Evolutionary conservation across 1,140 invertebrate genomes (phyloP).

Genomic region (Triops cancriformis): DNA sequence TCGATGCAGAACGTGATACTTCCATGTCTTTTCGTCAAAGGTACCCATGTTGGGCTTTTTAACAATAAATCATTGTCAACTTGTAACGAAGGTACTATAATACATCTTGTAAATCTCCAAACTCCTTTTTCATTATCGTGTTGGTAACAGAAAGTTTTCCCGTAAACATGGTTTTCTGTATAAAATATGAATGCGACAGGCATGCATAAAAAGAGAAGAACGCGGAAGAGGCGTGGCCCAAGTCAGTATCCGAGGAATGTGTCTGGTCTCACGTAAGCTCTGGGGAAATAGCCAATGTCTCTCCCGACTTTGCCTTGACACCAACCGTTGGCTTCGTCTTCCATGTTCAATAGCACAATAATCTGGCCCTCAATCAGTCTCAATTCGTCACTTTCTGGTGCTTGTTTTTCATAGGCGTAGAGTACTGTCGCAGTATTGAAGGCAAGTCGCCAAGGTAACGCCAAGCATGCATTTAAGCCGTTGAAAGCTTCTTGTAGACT

Average conservation of each 20-base stretch:
- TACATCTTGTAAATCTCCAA: neutral
- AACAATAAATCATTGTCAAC: neutral
- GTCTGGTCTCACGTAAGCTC: slow-evolving; percentile 23
- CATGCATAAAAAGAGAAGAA: neutral
- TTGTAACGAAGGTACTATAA: neutral
- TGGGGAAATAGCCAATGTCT: slow-evolving; percentile 39
- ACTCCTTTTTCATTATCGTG: neutral
- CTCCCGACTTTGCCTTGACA: slow-evolving; percentile 66
- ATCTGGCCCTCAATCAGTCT: slow-evolving; percentile 65
- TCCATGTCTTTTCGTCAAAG: neutral
- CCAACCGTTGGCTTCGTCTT: slow-evolving; percentile 69
- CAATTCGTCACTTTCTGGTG: slow-evolving; percentile 64
- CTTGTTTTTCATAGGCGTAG: slow-evolving; percentile 54
- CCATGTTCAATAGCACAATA: slow-evolving; percentile 65
- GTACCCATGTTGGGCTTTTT: neutral
- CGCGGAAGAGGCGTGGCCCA: neutral
- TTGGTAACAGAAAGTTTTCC: no score
- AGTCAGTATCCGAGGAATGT: slow-evolving; percentile 1
- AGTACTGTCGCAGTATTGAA: slow-evolving; percentile 54
- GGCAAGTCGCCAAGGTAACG: slow-evolving; percentile 65
- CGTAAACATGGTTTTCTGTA: neutral
- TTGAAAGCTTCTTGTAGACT: slow-evolving; percentile 85
- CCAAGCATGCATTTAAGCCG: slow-evolving; percentile 64
- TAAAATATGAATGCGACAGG: neutral
- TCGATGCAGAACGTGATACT: no score